phyloP scores from a whole-genome alignment of 2,888 invertebrate genomes.

The Coecobrya sp. region DNA sequence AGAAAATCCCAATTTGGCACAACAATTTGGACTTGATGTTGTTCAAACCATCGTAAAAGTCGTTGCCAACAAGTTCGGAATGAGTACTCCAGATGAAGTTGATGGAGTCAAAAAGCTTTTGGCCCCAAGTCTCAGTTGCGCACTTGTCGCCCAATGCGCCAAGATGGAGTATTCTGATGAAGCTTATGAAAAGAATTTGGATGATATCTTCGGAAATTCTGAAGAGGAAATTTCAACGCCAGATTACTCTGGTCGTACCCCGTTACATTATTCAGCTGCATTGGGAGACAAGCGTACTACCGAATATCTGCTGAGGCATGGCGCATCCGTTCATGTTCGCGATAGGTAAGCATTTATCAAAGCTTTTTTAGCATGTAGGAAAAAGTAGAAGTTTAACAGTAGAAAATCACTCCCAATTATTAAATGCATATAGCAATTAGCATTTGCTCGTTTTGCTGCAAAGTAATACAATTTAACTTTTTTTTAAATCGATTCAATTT shows the following conservation, averaged over 20 bases:
- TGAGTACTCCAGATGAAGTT: slow-evolving; percentile 89
- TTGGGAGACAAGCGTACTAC: slow-evolving; percentile 92
- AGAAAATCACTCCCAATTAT: background rate
- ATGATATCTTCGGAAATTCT: slow-evolving; percentile 87
- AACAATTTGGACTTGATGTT: slow-evolving; percentile 85
- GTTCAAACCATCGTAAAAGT: slow-evolving; percentile 89
- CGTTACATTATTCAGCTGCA: slow-evolving; percentile 92
- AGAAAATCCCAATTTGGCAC: slow-evolving; percentile 67
- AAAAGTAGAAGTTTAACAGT: background rate
- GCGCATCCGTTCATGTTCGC: slow-evolving; percentile 94
- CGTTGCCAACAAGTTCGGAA: slow-evolving; percentile 89
- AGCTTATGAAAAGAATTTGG: slow-evolving; percentile 89
- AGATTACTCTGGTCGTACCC: slow-evolving; percentile 84
- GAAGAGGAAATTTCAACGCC: slow-evolving; percentile 84
- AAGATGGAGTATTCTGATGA: slow-evolving; percentile 87
- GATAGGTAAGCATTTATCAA: slow-evolving; percentile 89
- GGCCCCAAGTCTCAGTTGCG: slow-evolving; percentile 91
- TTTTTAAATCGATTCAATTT: background rate
- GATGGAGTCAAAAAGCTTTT: slow-evolving; percentile 90
- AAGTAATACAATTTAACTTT: background rate
- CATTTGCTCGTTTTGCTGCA: background rate
- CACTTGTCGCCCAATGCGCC: slow-evolving; percentile 89
- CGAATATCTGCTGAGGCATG: slow-evolving; percentile 92
- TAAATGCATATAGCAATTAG: too few relatives aligned
- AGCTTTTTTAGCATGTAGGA: background rate